Percentiles rank a stretch among this genome's conserved stretches.
Conservation (phyloP, 2,797 vertebrate species). For the Epinephelus awoara region DNA sequence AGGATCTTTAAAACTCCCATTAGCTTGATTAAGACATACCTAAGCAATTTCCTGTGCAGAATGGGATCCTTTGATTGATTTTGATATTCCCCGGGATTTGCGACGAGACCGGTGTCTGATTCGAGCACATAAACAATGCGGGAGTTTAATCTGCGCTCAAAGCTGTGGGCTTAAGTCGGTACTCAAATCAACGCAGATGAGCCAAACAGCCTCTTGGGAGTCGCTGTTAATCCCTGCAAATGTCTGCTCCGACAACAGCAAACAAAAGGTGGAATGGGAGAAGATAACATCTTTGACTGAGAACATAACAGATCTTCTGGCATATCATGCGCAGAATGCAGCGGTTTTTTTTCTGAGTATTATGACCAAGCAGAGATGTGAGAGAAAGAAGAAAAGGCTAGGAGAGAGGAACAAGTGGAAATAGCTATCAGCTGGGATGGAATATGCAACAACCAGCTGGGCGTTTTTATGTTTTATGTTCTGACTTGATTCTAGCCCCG, state of each 20-base stretch:
- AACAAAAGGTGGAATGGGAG: slow-evolving; percentile 56
- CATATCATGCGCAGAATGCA: background rate
- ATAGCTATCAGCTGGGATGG: slow-evolving; percentile 12
- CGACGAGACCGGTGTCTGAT: slow-evolving; percentile 53
- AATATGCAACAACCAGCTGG: slow-evolving; percentile 48
- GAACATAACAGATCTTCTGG: slow-evolving; percentile 28
- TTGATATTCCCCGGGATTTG: slow-evolving; percentile 53
- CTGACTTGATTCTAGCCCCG: slow-evolving; percentile 34
- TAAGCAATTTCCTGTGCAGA: slow-evolving; percentile 70
- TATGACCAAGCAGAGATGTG: slow-evolving; percentile 8
- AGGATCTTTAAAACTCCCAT: slow-evolving; percentile 73
- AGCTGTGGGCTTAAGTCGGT: slow-evolving; percentile 60
- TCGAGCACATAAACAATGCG: slow-evolving; percentile 56
- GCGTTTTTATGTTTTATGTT: slow-evolving; percentile 31
- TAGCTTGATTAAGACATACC: slow-evolving; percentile 77
- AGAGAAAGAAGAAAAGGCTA: background rate
- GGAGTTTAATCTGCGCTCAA: slow-evolving; percentile 71
- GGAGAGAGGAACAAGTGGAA: slow-evolving; percentile 26
- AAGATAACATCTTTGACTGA: slow-evolving; percentile 48
- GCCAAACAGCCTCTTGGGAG: slow-evolving; percentile 63
- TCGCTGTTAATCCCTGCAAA: slow-evolving; percentile 57
- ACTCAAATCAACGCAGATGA: slow-evolving; percentile 67
- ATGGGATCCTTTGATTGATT: slow-evolving; percentile 65
- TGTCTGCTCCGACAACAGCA: slow-evolving; percentile 50
- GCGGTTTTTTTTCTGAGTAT: background rate